Conservation (phyloP, 2,113 vertebrate genomes). For the Sceloporus tristichus region DNA sequence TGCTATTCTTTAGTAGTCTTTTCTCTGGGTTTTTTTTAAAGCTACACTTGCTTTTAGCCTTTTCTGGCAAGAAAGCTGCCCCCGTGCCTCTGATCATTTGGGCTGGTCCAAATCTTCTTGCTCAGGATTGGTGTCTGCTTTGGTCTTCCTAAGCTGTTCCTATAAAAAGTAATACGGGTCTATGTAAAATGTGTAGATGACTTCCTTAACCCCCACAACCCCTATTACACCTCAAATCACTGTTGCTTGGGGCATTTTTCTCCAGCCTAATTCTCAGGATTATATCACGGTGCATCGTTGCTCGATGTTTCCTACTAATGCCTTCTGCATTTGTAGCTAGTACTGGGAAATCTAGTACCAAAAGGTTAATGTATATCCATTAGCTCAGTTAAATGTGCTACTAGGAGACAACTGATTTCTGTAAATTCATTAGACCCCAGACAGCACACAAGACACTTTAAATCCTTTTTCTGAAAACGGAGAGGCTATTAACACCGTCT, state of each 20-base stretch:
- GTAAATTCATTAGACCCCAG: slow-evolving; percentile 44
- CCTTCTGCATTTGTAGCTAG: slow-evolving; percentile 60
- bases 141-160: no score
- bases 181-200: neutral
- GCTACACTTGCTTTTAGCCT: no score
- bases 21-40: no score
- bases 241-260: slow-evolving; percentile 8
- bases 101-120: no score
- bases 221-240: neutral
- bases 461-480: slow-evolving; percentile 10
- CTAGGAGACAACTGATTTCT: slow-evolving; percentile 62
- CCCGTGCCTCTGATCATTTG: no score
- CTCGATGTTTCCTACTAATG: slow-evolving; percentile 56
- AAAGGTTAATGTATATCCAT: slow-evolving; percentile 72
- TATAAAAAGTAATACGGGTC: neutral
- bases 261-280: neutral
- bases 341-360: slow-evolving; percentile 67
- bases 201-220: slow-evolving; percentile 10
- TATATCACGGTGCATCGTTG: slow-evolving; percentile 3
- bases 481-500: slow-evolving; percentile 31
- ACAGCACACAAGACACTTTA: slow-evolving; percentile 49
- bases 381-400: slow-evolving; percentile 53
- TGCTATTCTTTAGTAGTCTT: no score
- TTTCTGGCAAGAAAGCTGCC: no score
- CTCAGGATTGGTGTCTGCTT: no score